These are phyloP conservation scores for Drosophila pruinosa DNA, from an alignment of 1,140 invertebrate genomes.

Conservation along the genomic window DNA sequence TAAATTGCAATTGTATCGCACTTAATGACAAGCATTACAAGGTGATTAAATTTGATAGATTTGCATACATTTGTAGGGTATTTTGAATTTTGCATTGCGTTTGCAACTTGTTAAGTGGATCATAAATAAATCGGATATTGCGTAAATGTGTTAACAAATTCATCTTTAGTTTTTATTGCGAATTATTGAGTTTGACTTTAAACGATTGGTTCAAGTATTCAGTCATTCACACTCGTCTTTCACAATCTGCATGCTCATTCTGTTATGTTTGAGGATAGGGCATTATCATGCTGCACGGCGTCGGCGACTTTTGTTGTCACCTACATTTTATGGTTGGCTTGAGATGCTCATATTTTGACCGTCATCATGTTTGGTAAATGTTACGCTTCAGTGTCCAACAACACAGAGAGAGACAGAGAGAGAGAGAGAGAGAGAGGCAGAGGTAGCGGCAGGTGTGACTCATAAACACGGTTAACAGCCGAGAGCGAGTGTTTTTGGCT, in stretches of 20 bases:
- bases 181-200: neutral
- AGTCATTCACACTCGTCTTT: conserved; percentile 14
- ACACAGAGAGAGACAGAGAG: too few relatives aligned
- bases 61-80: neutral
- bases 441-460: conserved; percentile 60
- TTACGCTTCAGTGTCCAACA: conserved; percentile 48
- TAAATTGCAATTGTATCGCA: conserved; percentile 4
- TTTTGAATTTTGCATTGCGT: neutral
- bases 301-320: conserved; percentile 34
- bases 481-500: conserved; percentile 27
- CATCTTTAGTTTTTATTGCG: conserved; percentile 8
- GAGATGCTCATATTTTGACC: conserved; percentile 54
- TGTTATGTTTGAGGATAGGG: conserved; percentile 11
- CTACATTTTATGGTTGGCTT: conserved; percentile 65
- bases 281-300: conserved; percentile 8
- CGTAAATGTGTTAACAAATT: conserved; percentile 12
- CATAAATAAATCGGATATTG: neutral
- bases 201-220: conserved; percentile 20
- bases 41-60: conserved; percentile 9
- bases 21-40: conserved; percentile 17
- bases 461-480: conserved; percentile 69
- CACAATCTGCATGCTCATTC: conserved; percentile 32
- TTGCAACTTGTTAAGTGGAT: neutral
- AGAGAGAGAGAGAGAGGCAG: too few relatives aligned
- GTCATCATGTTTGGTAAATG: conserved; percentile 28